Conservation (phyloP, 2,113 vertebrate genomes). For the Platysteira castanea region DNA sequence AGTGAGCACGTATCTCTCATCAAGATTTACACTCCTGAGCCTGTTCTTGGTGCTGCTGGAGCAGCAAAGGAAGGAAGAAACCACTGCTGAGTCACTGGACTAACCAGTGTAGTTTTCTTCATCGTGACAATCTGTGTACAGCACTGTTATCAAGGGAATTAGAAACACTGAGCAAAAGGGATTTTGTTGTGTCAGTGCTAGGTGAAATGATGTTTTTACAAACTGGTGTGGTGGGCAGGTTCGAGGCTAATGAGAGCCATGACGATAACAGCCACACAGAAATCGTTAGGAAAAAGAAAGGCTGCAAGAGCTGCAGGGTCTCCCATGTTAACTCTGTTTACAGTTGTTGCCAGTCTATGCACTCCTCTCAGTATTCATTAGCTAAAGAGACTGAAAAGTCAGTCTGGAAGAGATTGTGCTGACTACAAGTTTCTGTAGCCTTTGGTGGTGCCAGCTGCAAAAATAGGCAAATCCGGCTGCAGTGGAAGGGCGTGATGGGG, state of each 20-base stretch:
- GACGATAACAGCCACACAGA: not conserved
- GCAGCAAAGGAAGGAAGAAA: not conserved
- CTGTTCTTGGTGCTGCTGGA: not conserved
- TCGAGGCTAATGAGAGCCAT: not conserved
- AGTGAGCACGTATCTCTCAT: not conserved
- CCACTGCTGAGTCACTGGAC: not conserved
- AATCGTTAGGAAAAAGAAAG: not conserved
- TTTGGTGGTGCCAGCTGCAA: slow-evolving; percentile 47
- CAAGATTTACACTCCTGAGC: not conserved
- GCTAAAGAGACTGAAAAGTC: not conserved
- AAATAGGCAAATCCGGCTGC: not conserved
- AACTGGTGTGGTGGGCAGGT: not conserved
- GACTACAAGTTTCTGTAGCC: slow-evolving; percentile 12
- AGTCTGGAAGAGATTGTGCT: slow-evolving; percentile 15
- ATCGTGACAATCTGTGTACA: not conserved
- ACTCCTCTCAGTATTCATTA: not conserved
- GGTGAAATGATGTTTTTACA: not conserved
- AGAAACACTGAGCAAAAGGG: not conserved
- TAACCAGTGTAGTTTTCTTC: not conserved
- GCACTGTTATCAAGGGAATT: not conserved
- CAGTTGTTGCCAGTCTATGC: not conserved
- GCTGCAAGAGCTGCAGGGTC: not conserved
- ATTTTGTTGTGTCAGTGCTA: not conserved
- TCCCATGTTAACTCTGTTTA: not conserved
- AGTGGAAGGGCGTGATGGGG: slow-evolving; percentile 4